These are phyloP conservation scores for Macrochelys suwanniensis DNA, from an alignment of 2,797 vertebrate species.

Conservation along the genomic window DNA sequence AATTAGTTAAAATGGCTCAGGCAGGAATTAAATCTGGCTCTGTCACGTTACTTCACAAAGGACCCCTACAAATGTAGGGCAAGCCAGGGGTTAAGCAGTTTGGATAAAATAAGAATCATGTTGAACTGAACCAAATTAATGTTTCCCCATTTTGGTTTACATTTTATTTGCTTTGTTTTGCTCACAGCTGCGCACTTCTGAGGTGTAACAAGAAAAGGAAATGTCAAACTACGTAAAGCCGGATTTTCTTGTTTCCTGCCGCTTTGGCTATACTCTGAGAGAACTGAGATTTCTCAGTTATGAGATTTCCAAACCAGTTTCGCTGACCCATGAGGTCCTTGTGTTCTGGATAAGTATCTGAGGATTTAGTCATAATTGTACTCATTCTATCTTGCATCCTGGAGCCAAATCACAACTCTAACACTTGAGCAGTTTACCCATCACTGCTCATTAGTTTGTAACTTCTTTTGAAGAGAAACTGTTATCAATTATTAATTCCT, in stretches of 20 bases:
- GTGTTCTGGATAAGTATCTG: not conserved
- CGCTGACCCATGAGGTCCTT: not conserved
- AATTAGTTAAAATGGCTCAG: not conserved
- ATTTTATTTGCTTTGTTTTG: slow-evolving; percentile 7
- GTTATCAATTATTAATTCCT: not conserved
- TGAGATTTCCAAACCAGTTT: rapidly evolving
- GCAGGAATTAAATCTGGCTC: not conserved
- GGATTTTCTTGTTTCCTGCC: not conserved
- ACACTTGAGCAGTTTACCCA: not conserved
- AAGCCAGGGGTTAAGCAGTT: not conserved
- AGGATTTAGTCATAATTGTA: not conserved
- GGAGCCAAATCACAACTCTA: not conserved
- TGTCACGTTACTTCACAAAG: not conserved
- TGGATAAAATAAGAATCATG: not conserved
- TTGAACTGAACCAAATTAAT: not conserved
- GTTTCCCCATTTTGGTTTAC: not conserved
- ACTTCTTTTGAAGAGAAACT: not conserved
- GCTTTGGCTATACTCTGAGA: not conserved
- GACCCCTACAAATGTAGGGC: not conserved
- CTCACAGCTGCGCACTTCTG: not conserved
- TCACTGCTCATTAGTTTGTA: not conserved
- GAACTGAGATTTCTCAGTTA: not conserved
- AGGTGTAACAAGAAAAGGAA: not conserved
- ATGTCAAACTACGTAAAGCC: not conserved
- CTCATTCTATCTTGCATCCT: no score